phyloP scores from a whole-genome alignment of 2,888 invertebrate species.

The Drosophila yooni region DNA sequence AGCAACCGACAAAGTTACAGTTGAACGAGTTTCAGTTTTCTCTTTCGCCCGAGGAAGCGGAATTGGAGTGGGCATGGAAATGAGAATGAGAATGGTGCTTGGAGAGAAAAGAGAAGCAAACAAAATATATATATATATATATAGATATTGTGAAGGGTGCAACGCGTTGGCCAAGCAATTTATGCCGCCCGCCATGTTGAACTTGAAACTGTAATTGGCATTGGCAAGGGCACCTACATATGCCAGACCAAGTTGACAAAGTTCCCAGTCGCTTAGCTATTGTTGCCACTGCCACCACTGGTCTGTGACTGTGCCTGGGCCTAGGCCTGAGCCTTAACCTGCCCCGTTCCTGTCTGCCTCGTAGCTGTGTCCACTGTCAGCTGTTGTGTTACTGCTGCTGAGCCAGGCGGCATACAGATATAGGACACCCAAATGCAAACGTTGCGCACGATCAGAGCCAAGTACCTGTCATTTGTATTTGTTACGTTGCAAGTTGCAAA shows the following conservation, averaged over 20 bases:
- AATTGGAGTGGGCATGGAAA: slow-evolving; percentile 15
- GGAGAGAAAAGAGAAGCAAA: slow-evolving; percentile 15
- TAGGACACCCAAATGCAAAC: slow-evolving; percentile 13
- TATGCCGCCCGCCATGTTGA: slow-evolving; percentile 82
- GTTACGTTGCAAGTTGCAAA: neutral
- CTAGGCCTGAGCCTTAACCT: slow-evolving; percentile 13
- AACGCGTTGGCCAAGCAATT: slow-evolving; percentile 49
- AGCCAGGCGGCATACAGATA: slow-evolving; percentile 14
- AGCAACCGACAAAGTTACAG: slow-evolving; percentile 60
- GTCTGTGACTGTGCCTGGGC: neutral
- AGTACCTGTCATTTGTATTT: slow-evolving; percentile 8
- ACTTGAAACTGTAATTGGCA: slow-evolving; percentile 83
- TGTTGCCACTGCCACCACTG: slow-evolving; percentile 13
- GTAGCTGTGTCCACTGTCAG: slow-evolving; percentile 38
- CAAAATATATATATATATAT: neutral
- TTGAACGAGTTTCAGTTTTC: slow-evolving; percentile 64
- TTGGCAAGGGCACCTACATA: slow-evolving; percentile 83
- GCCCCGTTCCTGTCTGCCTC: slow-evolving; percentile 15
- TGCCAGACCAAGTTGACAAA: slow-evolving; percentile 48
- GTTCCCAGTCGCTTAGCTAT: slow-evolving; percentile 15
- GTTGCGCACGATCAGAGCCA: slow-evolving; percentile 9
- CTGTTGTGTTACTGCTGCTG: slow-evolving; percentile 31
- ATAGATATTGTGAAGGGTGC: slow-evolving; percentile 14
- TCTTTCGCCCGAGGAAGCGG: slow-evolving; percentile 35
- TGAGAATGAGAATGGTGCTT: slow-evolving; percentile 4